These are phyloP conservation scores for Eulemur mongoz DNA, from an alignment of 2,797 vertebrate species.

Conservation along the genomic window DNA sequence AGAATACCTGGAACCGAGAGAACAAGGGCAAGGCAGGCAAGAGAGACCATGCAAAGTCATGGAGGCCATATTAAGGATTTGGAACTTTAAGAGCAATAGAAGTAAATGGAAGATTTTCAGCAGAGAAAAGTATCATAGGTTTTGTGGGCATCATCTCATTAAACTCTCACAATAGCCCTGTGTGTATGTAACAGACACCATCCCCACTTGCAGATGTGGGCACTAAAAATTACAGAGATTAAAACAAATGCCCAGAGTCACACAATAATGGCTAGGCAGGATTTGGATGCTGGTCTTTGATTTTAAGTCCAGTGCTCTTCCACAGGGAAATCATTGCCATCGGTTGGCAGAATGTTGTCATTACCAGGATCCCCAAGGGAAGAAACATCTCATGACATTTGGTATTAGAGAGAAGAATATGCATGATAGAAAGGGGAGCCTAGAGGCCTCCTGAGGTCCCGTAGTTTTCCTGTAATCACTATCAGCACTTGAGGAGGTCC, in stretches of 20 bases:
- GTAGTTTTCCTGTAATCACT: neutral
- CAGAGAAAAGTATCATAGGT: neutral
- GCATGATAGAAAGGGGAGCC: neutral
- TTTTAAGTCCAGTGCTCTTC: neutral
- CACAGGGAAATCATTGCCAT: neutral
- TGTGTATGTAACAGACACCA: neutral
- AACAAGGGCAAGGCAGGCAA: neutral
- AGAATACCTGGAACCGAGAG: neutral
- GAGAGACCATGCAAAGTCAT: neutral
- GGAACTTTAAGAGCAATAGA: neutral
- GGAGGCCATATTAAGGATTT: neutral
- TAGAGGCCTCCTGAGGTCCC: neutral
- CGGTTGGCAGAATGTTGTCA: neutral
- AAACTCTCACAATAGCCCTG: neutral
- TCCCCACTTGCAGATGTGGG: neutral
- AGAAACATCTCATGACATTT: neutral
- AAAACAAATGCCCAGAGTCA: neutral
- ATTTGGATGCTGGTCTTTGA: neutral
- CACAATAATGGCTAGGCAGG: neutral
- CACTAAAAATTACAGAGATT: neutral
- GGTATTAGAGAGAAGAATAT: neutral
- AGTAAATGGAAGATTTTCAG: neutral
- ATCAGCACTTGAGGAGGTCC: neutral
- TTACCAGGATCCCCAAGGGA: neutral
- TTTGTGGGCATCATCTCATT: neutral